These are phyloP conservation scores for Anolis sagrei DNA, from an alignment of 2,113 vertebrate genomes.

Conservation along the genomic window DNA sequence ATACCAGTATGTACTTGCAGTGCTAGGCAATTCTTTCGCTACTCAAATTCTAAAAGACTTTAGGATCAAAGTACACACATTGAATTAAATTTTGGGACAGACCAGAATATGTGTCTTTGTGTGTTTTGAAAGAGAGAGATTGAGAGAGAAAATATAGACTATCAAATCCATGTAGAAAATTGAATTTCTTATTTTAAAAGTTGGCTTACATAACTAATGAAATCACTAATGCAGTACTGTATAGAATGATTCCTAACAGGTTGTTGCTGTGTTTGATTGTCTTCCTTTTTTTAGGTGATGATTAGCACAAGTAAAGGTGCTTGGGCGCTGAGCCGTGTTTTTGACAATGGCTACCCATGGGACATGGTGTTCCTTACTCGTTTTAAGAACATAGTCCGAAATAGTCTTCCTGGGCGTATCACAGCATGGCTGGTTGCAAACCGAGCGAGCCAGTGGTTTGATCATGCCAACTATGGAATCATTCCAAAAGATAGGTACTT, in stretches of 20 bases:
- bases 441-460: constrained; percentile 74
- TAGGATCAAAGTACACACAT: no score
- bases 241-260: not conserved
- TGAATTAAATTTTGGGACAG: not conserved
- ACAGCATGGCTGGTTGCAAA: constrained; percentile 66
- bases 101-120: not conserved
- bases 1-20: no score
- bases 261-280: not conserved
- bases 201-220: not conserved
- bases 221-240: not conserved
- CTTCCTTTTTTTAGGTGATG: constrained; percentile 77
- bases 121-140: not conserved
- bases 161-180: not conserved
- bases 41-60: no score
- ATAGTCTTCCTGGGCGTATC: constrained; percentile 72
- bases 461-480: constrained; percentile 85
- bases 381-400: constrained; percentile 66
- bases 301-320: constrained; percentile 82
- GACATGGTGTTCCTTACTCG: constrained; percentile 80
- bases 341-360: constrained; percentile 78
- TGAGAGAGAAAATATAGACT: not conserved
- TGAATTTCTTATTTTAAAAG: not conserved
- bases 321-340: constrained; percentile 82
- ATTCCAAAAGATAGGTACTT: constrained; percentile 81
- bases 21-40: no score